Evolutionary conservation across 2,113 vertebrate species (phyloP), one percentile per base, ranked within the genome.

Genomic region (Smithornis capensis): DNA sequence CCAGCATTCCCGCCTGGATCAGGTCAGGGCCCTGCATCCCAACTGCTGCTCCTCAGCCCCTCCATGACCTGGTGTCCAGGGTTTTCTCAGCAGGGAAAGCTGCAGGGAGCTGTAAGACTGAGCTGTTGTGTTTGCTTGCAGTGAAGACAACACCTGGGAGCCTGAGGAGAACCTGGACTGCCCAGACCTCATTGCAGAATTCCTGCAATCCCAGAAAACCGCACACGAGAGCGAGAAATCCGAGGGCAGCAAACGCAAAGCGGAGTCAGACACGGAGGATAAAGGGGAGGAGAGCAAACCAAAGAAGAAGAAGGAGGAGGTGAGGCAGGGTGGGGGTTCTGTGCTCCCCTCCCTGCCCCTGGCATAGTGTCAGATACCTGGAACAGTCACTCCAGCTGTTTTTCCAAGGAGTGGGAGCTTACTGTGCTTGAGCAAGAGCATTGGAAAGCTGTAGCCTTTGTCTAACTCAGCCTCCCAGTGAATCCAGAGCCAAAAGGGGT

Each of bases 141-240:
- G 99, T 62, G 99, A 99, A 42, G 99, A 99, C 76, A 99, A 99
- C 97, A 99, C 99, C 0, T 99, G 99, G 99, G 99, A 99, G 91
- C 99, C 99, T 4, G 99, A 99, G 69, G 99, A 99, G 95, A 99
- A 99, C 97, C 96, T 99, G 38, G 99, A 99, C 92, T 99, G 99
- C 95, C 99, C 99, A 0, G 99, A 99, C 91, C 97, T 99, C 90
- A 99, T 99, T 17, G 99, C 99, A 4, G 99, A 99, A 67, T 99
- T 99, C 91, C 98, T 99, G 24, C 99, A 99, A 82, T 99, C 99
- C 6, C 99, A 99, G 96, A 99, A 99, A 97, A 95, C 97, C 0
- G 99, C 99, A 1, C 98, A 99, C 1, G 99, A 99, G 94, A 97
- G 96, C 10, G 98, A 98, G 50, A 98, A 98, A 23, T 98, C 98